These are phyloP conservation scores for Mythimna vitellina DNA, from an alignment of 2,888 invertebrate genomes.

Conservation along the genomic window DNA sequence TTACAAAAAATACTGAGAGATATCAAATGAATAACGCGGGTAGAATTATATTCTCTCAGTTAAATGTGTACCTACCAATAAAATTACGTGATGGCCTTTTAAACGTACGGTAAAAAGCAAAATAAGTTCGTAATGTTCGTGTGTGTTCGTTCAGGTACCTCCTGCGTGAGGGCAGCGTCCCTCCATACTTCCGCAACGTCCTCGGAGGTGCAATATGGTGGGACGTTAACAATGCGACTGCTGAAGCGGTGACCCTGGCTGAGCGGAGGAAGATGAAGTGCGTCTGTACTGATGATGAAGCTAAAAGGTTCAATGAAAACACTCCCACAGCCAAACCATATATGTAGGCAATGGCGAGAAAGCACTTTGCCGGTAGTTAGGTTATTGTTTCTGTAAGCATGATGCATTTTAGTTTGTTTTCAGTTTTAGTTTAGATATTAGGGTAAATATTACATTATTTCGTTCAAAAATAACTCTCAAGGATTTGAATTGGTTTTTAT, in stretches of 20 bases:
- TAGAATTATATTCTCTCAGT: too few relatives aligned
- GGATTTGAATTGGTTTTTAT: neutral
- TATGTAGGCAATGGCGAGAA: slow-evolving; percentile 9
- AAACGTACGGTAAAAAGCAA: neutral
- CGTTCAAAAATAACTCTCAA: neutral
- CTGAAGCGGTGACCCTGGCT: slow-evolving; percentile 73
- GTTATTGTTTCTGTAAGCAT: slow-evolving; percentile 22
- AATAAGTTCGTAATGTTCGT: neutral
- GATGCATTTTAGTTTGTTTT: slow-evolving; percentile 29
- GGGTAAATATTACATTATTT: neutral
- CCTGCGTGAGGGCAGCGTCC: slow-evolving; percentile 82
- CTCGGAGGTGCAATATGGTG: slow-evolving; percentile 87
- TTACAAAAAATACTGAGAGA: too few relatives aligned
- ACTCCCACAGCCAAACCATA: neutral
- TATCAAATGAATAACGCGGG: too few relatives aligned
- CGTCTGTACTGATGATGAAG: slow-evolving; percentile 69
- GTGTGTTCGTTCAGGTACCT: slow-evolving; percentile 59
- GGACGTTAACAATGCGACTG: slow-evolving; percentile 79
- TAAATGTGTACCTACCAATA: too few relatives aligned
- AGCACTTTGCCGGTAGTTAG: neutral
- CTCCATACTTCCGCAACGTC: slow-evolving; percentile 85
- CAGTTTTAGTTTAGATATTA: neutral
- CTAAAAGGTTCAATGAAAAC: slow-evolving; percentile 26
- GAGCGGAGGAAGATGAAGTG: slow-evolving; percentile 80
- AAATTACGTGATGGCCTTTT: neutral